Base-by-base conservation (phyloP, 2,888 invertebrate species). In the Agrotis ipsilon region DNA sequence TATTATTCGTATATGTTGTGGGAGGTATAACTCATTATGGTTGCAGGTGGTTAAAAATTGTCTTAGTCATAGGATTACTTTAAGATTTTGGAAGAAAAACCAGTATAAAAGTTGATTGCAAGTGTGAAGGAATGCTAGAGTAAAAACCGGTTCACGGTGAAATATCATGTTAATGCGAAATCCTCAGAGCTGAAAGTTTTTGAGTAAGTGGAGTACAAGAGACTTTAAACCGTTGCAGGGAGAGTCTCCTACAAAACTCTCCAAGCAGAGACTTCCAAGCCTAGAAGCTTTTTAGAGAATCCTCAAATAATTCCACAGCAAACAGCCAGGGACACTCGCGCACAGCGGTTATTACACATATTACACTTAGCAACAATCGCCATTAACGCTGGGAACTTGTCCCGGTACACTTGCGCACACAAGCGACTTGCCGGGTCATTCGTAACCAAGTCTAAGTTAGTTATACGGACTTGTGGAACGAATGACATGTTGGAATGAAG, bases 301-400 rank as follows among this genome's bases (percentile, higher is more conserved):
- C 82, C 84, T 52, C 81, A 52, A 71, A 73, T 78, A 77, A 77
- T 80, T 71, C 76, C 18, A 24, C 48, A 49, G 32, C 19, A 51
- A 57, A 79, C 60, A 64, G 67, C 73, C 49, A 52, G 63, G 67
- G 80, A 61, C 67, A 80, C 24, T 76, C 75, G 78, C 62, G 73
- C n/a, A 71, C 63, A 73, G 72, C 81, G 64, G 92, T 92, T 93
- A 93, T 93, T 93, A 90, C 92, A 91, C 91, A 94, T 95, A 94
- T 93, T 93, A 94, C 93, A 95, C 94, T 96, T 95, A 94, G 76
- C 86, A 95, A 96, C 94, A 93, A 94, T 91, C 85, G 87, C 91
- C 89, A 92, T 95, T 94, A 93, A 88, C 92, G 93, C 92, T 92
- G 86, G 88, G 86, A 90, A 82, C 85, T 85, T 84, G 78, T 91